Base-by-base conservation (phyloP, 2,888 invertebrate species). In the Lottia gigantea region DNA sequence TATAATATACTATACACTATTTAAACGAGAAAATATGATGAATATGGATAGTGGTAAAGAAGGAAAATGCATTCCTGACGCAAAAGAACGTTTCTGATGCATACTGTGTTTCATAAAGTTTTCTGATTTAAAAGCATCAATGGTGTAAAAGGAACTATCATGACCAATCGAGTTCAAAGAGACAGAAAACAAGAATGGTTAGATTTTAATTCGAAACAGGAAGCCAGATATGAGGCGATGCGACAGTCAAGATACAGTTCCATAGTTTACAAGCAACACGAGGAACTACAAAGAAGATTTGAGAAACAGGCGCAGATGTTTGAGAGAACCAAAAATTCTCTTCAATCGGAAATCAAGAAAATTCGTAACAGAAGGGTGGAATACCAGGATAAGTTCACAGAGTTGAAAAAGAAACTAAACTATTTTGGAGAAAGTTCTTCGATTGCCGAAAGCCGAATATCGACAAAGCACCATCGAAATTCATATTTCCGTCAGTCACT, bases 231-330 rank as follows among this genome's bases (percentile, higher is more conserved):
- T 55, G 23, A 55, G 23, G 55, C 55, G 1, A 55, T 55, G 55
- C 19, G 55, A 55, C 55, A 55, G 23, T 55, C 55, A 23, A 55
- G 55, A 55, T 55, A 55, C 55, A 55, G 55, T 23, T 55, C 55
- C 23, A 55, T 55, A 23, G 55, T 55, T 11, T 55, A 55, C 15
- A 55, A 55, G 14, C 55, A 55, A 55, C 55, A 55, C 55, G 55
- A 55, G 19, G 55, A 55, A 23, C 55, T 55, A 16, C 55, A 55
- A 23, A 19, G 55, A 55, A 12, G 55, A 12, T 55, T 55, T 23
- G 55, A 55, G 23, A 55, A 23, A 16, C 55, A 55, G 14, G 55
- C 55, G 8, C 19, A 23, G 2, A 23, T 55, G 55, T 23, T 55
- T 23, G 55, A 55, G 23, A 55, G 14, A 55, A 55, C 23, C 11